Base-by-base conservation (phyloP, 1,140 invertebrate genomes). In the Scaptomyza graminum region DNA sequence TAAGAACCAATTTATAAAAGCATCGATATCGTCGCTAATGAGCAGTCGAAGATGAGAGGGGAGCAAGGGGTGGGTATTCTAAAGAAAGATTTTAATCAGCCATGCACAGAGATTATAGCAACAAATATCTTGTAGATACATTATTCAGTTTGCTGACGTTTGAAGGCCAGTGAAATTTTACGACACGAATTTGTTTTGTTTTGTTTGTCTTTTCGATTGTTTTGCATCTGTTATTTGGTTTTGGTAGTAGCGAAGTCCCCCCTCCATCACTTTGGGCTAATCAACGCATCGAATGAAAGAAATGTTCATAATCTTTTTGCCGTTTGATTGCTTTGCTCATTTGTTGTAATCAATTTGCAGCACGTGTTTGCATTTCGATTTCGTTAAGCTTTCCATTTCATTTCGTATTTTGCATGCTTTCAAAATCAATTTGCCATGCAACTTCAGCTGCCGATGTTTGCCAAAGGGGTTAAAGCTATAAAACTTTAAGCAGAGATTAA, bases 261-360 rank as follows among this genome's bases (percentile, higher is more conserved):
- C 46, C 68, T 28, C 5, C 2, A 25, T 7, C 46, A 50, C 9
- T 3, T 70, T 41, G 51, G 60, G 41, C 76, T 83, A 83, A 84
- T 83, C 80, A 83, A 76, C 67, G 72, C 34, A 70, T 76, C 69
- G 76, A 76, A 63, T 65, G 43, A 49, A 18, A 74, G 50, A 52
- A 72, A 67, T 69, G 56, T 73, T 76, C 73, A 73, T 84, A 79
- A 84, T 74, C 63, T 69, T 64, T 69, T 64, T 69, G 12, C 34
- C 46, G 64, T 18, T 31, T 59, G 55, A 71, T 60, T 77, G 59
- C 34, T 70, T 55, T 41, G 52, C 55, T 59, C 39, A 44, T 68
- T 73, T 74, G 9, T 43, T 54, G 49, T 62, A 74, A 74, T 83
- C 81, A 80, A 84, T 84, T 84, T 85, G 80, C 73, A 73, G 68